Percentiles rank a stretch among this genome's conserved stretches.
phyloP scores from a whole-genome alignment of 2,797 vertebrate species.

The Scolopax bukidnonensis region DNA sequence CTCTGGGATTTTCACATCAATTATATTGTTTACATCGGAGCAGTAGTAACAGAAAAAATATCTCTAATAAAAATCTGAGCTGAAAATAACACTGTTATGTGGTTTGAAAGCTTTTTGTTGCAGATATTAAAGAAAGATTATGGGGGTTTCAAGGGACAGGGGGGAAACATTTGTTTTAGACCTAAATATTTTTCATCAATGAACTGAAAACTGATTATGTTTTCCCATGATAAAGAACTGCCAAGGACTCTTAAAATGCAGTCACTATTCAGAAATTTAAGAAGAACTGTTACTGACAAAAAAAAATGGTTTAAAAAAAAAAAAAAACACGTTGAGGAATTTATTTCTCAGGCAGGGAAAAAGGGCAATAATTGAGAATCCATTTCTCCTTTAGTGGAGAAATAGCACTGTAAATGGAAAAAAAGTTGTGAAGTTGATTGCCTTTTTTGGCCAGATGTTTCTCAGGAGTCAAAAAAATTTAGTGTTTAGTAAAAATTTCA shows the following conservation, averaged over 20 bases:
- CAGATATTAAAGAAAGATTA: neutral
- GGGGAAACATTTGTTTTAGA: neutral
- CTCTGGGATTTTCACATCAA: neutral
- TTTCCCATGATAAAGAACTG: neutral
- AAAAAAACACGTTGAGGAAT: neutral
- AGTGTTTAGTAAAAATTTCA: neutral
- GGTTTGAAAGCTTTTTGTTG: neutral
- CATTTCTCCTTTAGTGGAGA: neutral
- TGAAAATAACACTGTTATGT: neutral
- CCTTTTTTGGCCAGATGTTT: neutral
- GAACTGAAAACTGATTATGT: neutral
- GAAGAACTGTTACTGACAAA: neutral
- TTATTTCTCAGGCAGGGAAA: neutral
- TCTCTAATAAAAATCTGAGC: neutral
- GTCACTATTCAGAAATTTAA: neutral
- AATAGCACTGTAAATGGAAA: fast-evolving
- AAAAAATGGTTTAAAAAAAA: neutral
- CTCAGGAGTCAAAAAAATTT: neutral
- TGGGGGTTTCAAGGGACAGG: neutral
- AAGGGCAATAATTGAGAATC: neutral
- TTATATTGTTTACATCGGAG: neutral
- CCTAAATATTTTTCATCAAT: neutral
- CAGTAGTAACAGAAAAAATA: neutral
- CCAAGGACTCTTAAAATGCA: neutral
- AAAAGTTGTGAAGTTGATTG: neutral